Percentiles rank a stretch among this genome's conserved stretches.
Evolutionary conservation across 2,888 invertebrate genomes (phyloP).

Genomic region (Pharmacophagus antenor): DNA sequence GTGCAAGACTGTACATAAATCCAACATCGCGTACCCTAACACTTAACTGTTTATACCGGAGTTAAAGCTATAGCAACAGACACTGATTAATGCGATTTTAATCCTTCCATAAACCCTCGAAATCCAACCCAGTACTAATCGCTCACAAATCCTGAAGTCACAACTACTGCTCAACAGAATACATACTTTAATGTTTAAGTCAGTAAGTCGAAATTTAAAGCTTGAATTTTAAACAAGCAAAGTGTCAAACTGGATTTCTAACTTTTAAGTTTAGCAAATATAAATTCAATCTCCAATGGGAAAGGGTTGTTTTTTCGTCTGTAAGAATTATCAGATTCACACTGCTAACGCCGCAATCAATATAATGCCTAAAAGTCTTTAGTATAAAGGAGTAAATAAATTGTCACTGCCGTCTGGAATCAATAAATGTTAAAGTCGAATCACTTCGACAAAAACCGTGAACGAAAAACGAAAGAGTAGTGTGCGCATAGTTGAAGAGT

Average conservation of each 20-base stretch:
- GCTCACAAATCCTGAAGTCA: slow-evolving; percentile 77
- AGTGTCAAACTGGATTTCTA: slow-evolving; percentile 57
- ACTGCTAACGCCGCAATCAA: slow-evolving; percentile 33
- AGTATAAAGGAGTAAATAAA: slow-evolving; percentile 46
- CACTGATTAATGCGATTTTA: slow-evolving; percentile 87
- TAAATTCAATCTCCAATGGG: slow-evolving; percentile 68
- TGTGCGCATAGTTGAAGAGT: slow-evolving; percentile 41
- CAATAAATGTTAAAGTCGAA: slow-evolving; percentile 74
- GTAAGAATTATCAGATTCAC: slow-evolving; percentile 42
- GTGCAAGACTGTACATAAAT: slow-evolving; percentile 55
- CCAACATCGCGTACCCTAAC: slow-evolving; percentile 72
- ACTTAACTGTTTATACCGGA: slow-evolving; percentile 80
- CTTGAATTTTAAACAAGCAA: slow-evolving; percentile 37
- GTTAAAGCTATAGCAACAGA: slow-evolving; percentile 77
- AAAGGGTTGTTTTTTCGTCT: slow-evolving; percentile 61
- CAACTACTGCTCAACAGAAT: slow-evolving; percentile 49
- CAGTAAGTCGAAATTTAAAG: slow-evolving; percentile 44
- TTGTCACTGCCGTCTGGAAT: slow-evolving; percentile 49
- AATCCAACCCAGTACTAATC: slow-evolving; percentile 79
- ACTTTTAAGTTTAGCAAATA: slow-evolving; percentile 67
- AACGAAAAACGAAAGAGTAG: slow-evolving; percentile 47
- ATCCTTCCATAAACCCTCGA: slow-evolving; percentile 83
- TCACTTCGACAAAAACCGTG: slow-evolving; percentile 70
- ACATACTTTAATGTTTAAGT: slow-evolving; percentile 46
- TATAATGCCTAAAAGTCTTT: slow-evolving; percentile 40